phyloP scores from a whole-genome alignment of 92 coral and sea anemone species.

The Palythoa heliodiscus region DNA sequence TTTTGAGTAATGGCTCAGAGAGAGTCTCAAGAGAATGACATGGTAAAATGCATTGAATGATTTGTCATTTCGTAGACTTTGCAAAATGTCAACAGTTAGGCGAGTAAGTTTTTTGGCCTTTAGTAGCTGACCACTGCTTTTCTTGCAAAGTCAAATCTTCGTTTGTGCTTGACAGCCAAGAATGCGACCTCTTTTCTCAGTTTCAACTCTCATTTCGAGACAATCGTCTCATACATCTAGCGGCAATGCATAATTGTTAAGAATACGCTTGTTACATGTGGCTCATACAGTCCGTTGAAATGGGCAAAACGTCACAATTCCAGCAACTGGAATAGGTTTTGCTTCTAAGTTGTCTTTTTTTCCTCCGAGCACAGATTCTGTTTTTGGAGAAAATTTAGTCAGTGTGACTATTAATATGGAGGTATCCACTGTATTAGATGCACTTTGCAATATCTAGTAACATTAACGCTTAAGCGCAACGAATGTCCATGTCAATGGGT shows the following conservation, averaged over 20 bases:
- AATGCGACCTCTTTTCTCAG: too few relatives aligned
- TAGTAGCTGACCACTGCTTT: neutral
- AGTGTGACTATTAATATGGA: neutral
- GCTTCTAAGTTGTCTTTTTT: neutral
- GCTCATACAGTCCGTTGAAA: neutral
- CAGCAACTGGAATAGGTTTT: neutral
- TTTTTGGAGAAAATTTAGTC: neutral
- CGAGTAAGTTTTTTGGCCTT: neutral
- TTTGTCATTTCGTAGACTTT: too few relatives aligned
- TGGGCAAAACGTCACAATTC: neutral
- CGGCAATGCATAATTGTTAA: neutral
- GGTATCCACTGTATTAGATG: neutral
- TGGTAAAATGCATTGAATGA: too few relatives aligned
- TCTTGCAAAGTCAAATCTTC: neutral
- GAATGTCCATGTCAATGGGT: too few relatives aligned
- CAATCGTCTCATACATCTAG: too few relatives aligned
- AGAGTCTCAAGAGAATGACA: too few relatives aligned
- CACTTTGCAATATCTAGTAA: neutral
- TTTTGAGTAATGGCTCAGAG: too few relatives aligned
- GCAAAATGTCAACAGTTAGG: too few relatives aligned
- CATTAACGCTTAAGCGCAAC: neutral
- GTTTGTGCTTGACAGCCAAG: too few relatives aligned
- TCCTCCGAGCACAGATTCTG: neutral
- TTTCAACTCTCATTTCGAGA: neutral
- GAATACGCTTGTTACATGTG: neutral